Conservation (phyloP, 2,888 invertebrate species). For the Harpalus rufipes region DNA sequence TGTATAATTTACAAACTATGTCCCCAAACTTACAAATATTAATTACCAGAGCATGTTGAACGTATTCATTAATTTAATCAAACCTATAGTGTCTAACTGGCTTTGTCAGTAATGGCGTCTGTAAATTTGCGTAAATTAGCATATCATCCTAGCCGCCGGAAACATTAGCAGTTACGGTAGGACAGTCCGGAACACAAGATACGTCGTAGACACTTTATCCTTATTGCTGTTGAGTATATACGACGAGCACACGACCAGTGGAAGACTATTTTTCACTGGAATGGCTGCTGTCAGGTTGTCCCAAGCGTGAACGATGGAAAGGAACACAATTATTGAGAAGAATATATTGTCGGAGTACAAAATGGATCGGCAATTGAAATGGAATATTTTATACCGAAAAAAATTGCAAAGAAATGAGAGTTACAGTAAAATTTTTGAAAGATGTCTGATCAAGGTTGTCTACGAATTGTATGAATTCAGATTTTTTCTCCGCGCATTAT, state of each 20-base stretch:
- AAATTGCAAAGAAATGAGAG: neutral
- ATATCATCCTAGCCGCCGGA: constrained; percentile 20
- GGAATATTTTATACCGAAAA: neutral
- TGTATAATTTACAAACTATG: neutral
- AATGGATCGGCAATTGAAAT: neutral
- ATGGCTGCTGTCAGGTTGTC: neutral
- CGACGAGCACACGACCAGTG: neutral
- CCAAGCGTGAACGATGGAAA: neutral
- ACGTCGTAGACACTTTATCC: neutral
- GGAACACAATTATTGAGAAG: constrained; percentile 16
- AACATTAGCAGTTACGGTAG: neutral
- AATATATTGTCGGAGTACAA: neutral
- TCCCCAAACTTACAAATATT: neutral
- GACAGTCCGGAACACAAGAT: constrained; percentile 2
- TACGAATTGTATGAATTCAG: too few species aligned
- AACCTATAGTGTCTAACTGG: neutral
- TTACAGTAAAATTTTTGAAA: too few species aligned
- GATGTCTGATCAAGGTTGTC: too few species aligned
- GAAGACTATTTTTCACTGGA: neutral
- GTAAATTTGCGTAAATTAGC: constrained; percentile 27
- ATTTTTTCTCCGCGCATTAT: too few species aligned
- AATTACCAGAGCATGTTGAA: neutral
- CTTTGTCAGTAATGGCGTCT: constrained; percentile 4
- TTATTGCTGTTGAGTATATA: neutral
- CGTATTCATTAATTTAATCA: constrained; percentile 18